These are phyloP conservation scores for Myocastor coypus DNA, from an alignment of 2,113 vertebrate species.

Conservation along the genomic window DNA sequence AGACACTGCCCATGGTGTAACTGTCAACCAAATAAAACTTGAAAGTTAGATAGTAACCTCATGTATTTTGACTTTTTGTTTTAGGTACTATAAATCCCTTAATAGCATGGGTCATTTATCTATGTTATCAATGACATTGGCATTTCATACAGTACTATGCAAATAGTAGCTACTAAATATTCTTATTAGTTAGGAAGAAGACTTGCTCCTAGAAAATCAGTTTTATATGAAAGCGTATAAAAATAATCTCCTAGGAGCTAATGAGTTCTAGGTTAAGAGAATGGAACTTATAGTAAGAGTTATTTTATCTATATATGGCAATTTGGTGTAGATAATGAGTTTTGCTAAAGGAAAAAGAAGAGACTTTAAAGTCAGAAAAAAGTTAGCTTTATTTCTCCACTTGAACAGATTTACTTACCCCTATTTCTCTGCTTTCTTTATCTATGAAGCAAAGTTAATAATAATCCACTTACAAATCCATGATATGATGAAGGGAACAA, in stretches of 20 bases:
- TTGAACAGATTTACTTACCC: neutral
- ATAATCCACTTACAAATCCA: neutral
- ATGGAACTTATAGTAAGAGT: neutral
- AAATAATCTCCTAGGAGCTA: neutral
- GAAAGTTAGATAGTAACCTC: neutral
- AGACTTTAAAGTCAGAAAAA: neutral
- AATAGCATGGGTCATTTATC: neutral
- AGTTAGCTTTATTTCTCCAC: neutral
- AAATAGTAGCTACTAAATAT: neutral
- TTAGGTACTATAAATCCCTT: constrained; percentile 25
- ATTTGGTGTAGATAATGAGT: neutral
- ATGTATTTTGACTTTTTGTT: neutral
- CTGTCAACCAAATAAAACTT: neutral
- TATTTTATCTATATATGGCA: neutral
- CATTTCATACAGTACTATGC: neutral
- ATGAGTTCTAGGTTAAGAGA: neutral
- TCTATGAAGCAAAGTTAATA: neutral
- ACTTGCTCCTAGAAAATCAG: neutral
- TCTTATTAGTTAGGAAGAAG: neutral
- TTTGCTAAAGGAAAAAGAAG: neutral
- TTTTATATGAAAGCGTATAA: neutral
- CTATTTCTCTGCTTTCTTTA: neutral
- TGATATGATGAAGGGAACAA: neutral
- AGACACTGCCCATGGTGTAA: neutral
- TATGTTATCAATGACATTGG: neutral